Evolutionary conservation across 2,113 vertebrate genomes (phyloP).

Genomic region (Gymnogyps californianus): DNA sequence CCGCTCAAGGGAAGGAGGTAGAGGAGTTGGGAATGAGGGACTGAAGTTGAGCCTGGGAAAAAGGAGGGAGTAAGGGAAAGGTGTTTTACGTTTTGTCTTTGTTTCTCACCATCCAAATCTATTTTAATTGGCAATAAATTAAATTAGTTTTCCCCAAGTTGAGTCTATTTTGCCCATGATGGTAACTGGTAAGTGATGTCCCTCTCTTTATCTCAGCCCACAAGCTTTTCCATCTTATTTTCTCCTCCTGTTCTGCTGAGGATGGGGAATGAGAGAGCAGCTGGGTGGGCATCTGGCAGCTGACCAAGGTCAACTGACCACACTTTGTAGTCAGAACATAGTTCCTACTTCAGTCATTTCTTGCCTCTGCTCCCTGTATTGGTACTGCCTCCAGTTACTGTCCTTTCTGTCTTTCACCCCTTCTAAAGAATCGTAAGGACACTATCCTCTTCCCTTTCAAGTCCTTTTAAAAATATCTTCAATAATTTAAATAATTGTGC

Average conservation of each 20-base stretch:
- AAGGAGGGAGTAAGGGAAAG: background rate
- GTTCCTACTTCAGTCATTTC: background rate
- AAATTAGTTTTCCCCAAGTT: background rate
- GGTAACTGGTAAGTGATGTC: background rate
- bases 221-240: background rate
- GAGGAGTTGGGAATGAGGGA: background rate
- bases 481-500: background rate
- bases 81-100: background rate
- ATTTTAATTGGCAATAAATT: background rate
- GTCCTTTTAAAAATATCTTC: background rate
- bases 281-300: background rate
- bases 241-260: background rate
- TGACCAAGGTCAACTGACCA: background rate
- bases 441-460: background rate
- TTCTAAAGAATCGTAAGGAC: background rate
- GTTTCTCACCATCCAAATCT: background rate
- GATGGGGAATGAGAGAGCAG: fast-evolving
- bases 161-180: background rate
- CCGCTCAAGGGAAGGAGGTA: fast-evolving
- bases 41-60: background rate
- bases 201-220: background rate
- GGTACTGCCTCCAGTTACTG: background rate
- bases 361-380: background rate
- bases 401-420: background rate
- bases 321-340: background rate